phyloP scores from a whole-genome alignment of 2,113 vertebrate species.

The Cheilinus undulatus region DNA sequence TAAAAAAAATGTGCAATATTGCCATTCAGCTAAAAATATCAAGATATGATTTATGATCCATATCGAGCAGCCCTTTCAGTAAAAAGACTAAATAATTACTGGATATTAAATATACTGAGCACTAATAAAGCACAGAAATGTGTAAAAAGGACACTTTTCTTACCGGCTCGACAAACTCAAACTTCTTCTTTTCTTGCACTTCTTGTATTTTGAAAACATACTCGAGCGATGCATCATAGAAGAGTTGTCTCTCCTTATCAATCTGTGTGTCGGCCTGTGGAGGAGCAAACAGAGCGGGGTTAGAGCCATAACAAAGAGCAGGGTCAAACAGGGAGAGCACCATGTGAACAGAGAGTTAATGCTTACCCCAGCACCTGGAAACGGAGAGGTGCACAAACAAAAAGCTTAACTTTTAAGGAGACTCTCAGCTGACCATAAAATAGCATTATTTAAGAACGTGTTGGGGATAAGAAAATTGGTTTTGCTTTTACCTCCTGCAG shows the following conservation, averaged over 20 bases:
- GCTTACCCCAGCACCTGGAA: conserved; percentile 30
- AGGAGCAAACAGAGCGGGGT: conserved; percentile 44
- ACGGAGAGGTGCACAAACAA: conserved; percentile 14
- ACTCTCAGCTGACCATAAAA: conserved; percentile 38
- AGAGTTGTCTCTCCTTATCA: conserved; percentile 95
- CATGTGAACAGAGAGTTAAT: conserved; percentile 29
- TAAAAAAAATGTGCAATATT: no score
- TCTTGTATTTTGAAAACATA: conserved; percentile 99
- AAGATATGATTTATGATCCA: no score
- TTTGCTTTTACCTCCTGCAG: conserved; percentile 90
- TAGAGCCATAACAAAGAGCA: conserved; percentile 12
- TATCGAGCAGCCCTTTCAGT: no score
- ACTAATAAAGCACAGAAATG: neutral
- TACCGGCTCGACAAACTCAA: conserved; percentile 99
- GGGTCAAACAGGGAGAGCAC: conserved; percentile 11
- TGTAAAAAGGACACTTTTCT: conserved; percentile 40
- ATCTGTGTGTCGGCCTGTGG: conserved; percentile 94
- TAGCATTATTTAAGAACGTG: conserved; percentile 51
- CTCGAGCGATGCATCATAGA: conserved; percentile 95
- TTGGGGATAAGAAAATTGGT: conserved; percentile 25
- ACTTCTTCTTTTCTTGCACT: conserved; percentile 99
- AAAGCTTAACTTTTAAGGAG: conserved; percentile 12
- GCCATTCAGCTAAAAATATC: no score
- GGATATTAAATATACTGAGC: conserved; percentile 4
- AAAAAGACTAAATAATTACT: conserved; percentile 4